A percentile compares a stretch with the other conserved stretches of the same genome.
These are phyloP conservation scores for Stenichneumon culpator DNA, from an alignment of 2,888 invertebrate species.

Conservation along the genomic window DNA sequence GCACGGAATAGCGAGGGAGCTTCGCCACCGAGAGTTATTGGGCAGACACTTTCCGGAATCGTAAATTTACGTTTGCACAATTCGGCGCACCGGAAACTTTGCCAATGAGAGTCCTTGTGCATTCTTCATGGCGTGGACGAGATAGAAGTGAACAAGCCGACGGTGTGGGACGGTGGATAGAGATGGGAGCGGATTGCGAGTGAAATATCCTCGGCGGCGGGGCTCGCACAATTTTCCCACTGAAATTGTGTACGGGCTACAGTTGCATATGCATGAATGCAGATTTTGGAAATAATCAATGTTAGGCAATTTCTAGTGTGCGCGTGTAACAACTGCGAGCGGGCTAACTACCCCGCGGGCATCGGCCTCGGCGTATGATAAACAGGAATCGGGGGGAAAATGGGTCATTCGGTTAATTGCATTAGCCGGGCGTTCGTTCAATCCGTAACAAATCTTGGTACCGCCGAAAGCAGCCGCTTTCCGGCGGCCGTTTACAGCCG, in stretches of 20 bases:
- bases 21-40: conserved; percentile 57
- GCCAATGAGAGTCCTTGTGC: conserved; percentile 60
- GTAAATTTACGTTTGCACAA: conserved; percentile 65
- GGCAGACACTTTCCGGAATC: conserved; percentile 60
- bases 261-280: conserved; percentile 68
- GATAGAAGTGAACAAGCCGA: conserved; percentile 25
- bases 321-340: conserved; percentile 34
- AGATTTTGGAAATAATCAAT: conserved; percentile 67
- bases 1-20: conserved; percentile 8
- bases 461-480: not conserved
- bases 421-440: conserved; percentile 34
- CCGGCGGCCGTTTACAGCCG: not conserved
- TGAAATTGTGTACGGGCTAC: conserved; percentile 59
- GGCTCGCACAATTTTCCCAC: conserved; percentile 63
- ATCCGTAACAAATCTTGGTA: not conserved
- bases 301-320: conserved; percentile 58
- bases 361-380: conserved; percentile 22
- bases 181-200: conserved; percentile 28
- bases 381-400: conserved; percentile 39
- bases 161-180: conserved; percentile 33
- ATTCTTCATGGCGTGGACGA: conserved; percentile 42
- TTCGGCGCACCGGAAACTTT: conserved; percentile 65
- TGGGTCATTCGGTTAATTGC: conserved; percentile 61
- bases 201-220: conserved; percentile 57
- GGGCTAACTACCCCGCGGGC: conserved; percentile 14